phyloP scores from a whole-genome alignment of 2,888 invertebrate genomes.

The Heteromyza rotundicornis region DNA sequence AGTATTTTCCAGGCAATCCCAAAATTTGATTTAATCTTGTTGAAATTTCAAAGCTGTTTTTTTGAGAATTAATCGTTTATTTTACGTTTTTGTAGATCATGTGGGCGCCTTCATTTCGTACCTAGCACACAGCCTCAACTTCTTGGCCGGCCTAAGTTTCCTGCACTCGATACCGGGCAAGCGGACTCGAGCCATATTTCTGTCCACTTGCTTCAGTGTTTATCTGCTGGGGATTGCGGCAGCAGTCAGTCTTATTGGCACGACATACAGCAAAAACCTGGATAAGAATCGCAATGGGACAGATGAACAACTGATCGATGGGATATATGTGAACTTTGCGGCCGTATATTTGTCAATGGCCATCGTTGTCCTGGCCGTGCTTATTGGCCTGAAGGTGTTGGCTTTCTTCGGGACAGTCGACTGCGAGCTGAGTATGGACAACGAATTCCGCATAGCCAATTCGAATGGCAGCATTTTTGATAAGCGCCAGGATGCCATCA shows the following conservation, averaged over 20 bases:
- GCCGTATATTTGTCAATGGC: slow-evolving; percentile 49
- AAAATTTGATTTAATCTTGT: not conserved
- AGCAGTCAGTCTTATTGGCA: slow-evolving; percentile 50
- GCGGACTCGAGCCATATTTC: slow-evolving; percentile 44
- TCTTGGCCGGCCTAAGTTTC: slow-evolving; percentile 50
- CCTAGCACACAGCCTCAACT: slow-evolving; percentile 53
- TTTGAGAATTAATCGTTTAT: no score
- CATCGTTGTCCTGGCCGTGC: slow-evolving; percentile 37
- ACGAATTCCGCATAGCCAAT: slow-evolving; percentile 54
- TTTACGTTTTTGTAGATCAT: slow-evolving; percentile 41
- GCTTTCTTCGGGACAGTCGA: slow-evolving; percentile 51
- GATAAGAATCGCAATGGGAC: slow-evolving; percentile 25
- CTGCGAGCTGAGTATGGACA: slow-evolving; percentile 50
- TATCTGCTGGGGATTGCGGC: slow-evolving; percentile 53
- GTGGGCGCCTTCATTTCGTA: slow-evolving; percentile 55
- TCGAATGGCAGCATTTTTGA: slow-evolving; percentile 56
- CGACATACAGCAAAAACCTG: slow-evolving; percentile 41
- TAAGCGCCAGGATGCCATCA: slow-evolving; percentile 48
- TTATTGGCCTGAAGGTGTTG: slow-evolving; percentile 48
- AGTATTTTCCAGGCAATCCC: not conserved
- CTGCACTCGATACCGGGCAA: slow-evolving; percentile 51
- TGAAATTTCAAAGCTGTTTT: not conserved
- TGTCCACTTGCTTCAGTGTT: slow-evolving; percentile 48
- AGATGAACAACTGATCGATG: slow-evolving; percentile 39
- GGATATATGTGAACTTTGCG: slow-evolving; percentile 53